Conservation (phyloP, 1,140 invertebrate genomes). For the Pissodes strobi region DNA sequence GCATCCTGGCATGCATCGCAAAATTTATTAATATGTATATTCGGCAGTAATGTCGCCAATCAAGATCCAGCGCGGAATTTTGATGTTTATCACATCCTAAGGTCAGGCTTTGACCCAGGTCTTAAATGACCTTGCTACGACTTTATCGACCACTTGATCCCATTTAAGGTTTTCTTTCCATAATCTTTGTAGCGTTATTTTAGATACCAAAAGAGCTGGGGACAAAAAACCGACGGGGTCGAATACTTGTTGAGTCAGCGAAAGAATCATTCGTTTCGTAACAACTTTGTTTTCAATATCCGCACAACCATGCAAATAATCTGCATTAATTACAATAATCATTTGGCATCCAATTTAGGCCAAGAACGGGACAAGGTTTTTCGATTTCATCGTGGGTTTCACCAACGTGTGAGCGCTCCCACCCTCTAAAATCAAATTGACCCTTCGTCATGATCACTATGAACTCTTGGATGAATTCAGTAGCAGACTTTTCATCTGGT, state of each 20-base stretch:
- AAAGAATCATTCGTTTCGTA: slow-evolving; percentile 39
- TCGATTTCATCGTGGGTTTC: background rate
- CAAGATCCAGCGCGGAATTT: too few species aligned
- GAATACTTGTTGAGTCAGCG: too few species aligned
- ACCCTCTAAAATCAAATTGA: too few species aligned
- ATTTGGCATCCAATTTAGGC: background rate
- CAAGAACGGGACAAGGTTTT: background rate
- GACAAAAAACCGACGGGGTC: slow-evolving; percentile 50
- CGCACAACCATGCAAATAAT: background rate
- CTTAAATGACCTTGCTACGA: too few species aligned
- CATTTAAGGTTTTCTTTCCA: slow-evolving; percentile 37
- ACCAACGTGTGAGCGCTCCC: slow-evolving; percentile 1
- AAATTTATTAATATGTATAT: background rate
- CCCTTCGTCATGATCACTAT: too few species aligned
- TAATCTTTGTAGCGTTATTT: too few species aligned
- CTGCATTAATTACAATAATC: background rate
- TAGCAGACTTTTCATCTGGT: too few species aligned
- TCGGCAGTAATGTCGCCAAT: background rate
- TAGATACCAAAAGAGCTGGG: slow-evolving; percentile 45
- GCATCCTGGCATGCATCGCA: too few species aligned
- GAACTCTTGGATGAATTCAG: too few species aligned
- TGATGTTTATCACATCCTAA: too few species aligned
- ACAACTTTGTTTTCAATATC: slow-evolving; percentile 9
- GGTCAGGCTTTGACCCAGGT: too few species aligned
- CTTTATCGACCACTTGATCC: too few species aligned